Conservation (phyloP, 2,113 vertebrate species). For the Thunnus thynnus region DNA sequence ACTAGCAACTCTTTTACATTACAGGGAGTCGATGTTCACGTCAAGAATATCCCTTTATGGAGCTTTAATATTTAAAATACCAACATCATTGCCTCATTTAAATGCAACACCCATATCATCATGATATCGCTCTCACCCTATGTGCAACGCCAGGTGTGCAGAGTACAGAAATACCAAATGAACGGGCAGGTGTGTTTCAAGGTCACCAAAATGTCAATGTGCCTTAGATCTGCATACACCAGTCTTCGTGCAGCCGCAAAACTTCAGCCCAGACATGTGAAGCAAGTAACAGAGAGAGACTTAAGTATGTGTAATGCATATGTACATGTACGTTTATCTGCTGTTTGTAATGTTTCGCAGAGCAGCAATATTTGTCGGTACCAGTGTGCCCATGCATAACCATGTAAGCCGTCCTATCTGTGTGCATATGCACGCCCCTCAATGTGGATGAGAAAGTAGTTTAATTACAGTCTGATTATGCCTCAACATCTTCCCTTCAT, state of each 20-base stretch:
- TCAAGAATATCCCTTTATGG: not conserved
- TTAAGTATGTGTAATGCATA: not conserved
- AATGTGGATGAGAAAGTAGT: conserved; percentile 49
- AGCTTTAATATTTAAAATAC: not conserved
- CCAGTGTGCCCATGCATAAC: conserved; percentile 33
- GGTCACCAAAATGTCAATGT: conserved; percentile 48
- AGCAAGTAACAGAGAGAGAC: not conserved
- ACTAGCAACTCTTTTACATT: not conserved
- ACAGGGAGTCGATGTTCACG: not conserved
- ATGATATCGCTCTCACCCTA: not conserved
- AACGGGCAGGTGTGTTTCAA: conserved; percentile 42
- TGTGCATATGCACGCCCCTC: conserved; percentile 33
- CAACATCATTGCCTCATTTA: conserved; percentile 15
- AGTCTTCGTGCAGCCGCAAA: not conserved
- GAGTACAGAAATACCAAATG: conserved; percentile 26
- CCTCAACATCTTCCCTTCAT: conserved; percentile 31
- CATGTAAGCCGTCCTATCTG: conserved; percentile 36
- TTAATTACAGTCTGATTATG: conserved; percentile 70
- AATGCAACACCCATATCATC: conserved; percentile 14
- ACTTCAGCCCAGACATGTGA: conserved; percentile 2
- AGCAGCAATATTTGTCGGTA: conserved; percentile 10
- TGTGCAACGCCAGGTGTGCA: conserved; percentile 3
- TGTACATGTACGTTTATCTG: conserved; percentile 1
- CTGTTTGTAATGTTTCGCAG: conserved; percentile 4
- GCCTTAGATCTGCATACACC: not conserved